A percentile compares a stretch with the other conserved stretches of the same genome.
Evolutionary conservation across 2,888 invertebrate genomes (phyloP).

Genomic region (Rhamphomyia laevipes): DNA sequence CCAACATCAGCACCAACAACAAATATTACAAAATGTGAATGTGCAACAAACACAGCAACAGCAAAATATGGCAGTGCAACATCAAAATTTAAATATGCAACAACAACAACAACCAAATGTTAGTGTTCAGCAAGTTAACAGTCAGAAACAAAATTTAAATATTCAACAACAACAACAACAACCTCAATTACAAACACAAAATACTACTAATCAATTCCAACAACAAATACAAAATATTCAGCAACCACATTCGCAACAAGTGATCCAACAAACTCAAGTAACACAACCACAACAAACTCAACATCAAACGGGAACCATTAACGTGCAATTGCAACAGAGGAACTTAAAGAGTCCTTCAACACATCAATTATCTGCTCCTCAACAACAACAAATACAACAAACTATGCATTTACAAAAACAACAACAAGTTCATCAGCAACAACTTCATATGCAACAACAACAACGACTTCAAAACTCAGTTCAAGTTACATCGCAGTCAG

Average conservation of each 20-base stretch:
- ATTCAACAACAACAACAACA: constrained; percentile 3
- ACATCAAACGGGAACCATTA: constrained; percentile 22
- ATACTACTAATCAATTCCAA: not conserved
- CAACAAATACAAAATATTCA: constrained; percentile 1
- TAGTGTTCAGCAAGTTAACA: constrained; percentile 6
- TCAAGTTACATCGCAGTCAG: constrained; percentile 40
- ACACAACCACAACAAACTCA: constrained; percentile 28
- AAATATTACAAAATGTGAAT: not conserved
- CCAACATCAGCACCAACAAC: too few species aligned
- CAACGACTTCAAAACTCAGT: constrained; percentile 38
- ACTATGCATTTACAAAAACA: constrained; percentile 19
- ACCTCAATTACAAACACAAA: not conserved
- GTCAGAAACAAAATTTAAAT: constrained; percentile 4
- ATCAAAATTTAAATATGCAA: not conserved
- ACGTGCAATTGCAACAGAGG: constrained; percentile 30
- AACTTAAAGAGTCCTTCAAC: constrained; percentile 4
- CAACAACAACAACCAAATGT: constrained; percentile 2
- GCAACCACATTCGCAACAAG: not conserved
- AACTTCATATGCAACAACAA: constrained; percentile 29
- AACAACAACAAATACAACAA: constrained; percentile 29
- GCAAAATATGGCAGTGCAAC: constrained; percentile 1
- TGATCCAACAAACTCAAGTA: constrained; percentile 14
- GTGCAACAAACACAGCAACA: not conserved
- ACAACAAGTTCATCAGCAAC: constrained; percentile 33
- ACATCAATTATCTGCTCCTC: constrained; percentile 18